Conservation (phyloP, 1,140 invertebrate genomes). For the Conus betulinus region DNA sequence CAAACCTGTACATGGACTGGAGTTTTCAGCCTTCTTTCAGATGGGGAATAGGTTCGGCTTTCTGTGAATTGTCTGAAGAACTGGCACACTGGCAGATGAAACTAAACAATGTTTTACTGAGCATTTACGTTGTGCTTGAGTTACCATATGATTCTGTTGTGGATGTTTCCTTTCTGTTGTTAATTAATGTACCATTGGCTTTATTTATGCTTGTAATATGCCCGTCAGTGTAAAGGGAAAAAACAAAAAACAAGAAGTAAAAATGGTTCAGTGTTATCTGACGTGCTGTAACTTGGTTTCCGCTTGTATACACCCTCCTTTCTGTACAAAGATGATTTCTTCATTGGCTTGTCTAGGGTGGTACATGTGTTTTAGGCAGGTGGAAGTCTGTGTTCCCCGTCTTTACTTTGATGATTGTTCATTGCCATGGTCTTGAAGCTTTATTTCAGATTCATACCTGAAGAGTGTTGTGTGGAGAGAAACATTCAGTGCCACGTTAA, state of each 20-base stretch:
- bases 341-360: conserved; percentile 5
- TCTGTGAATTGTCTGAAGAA: too few relatives aligned
- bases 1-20: too few relatives aligned
- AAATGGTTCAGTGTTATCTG: neutral
- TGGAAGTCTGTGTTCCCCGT: neutral
- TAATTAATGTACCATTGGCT: neutral
- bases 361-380: conserved; percentile 4
- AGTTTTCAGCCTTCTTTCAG: too few relatives aligned
- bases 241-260: neutral
- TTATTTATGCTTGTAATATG: neutral
- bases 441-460: conserved; percentile 1
- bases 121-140: too few relatives aligned
- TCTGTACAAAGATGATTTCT: conserved; percentile 1
- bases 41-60: too few relatives aligned
- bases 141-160: too few relatives aligned
- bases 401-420: neutral
- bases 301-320: neutral
- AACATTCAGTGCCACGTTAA: neutral
- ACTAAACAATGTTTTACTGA: too few relatives aligned
- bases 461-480: neutral
- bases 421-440: conserved; percentile 1
- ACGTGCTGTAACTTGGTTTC: neutral
- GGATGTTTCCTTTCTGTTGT: neutral
- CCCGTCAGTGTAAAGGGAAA: neutral
- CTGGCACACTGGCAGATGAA: too few relatives aligned